Evolutionary conservation across 2,113 vertebrate species (phyloP), one percentile per base, ranked within the genome.

Genomic region (Nematolebias whitei): DNA sequence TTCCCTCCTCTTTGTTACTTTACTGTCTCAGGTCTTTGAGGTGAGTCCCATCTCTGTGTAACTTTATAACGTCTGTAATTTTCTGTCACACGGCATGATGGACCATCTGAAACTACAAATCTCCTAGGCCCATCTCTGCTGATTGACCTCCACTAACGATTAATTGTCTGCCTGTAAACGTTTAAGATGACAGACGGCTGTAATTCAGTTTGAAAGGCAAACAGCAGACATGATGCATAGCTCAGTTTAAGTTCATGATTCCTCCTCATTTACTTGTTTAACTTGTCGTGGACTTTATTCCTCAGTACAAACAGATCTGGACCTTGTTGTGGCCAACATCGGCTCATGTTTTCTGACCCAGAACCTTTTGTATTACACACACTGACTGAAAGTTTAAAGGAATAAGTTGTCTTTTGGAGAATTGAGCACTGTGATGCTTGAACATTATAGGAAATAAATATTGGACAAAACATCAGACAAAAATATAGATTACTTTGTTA

Each of bases 11-110:
- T 87, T 67, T 84, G 54, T 81, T 62, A 54, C 74, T 81, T 57
- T 79, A 58, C 54, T 58, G 24, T 78, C 83, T 72, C 72, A 87
- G 78, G 78, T 88, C 18, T 80, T 74, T 63, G 81, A 87, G 81
- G 81, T 83, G 52, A 85, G 85, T 80, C 63, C 24, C 41, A 50
- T 76, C 48, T 72, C 45, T 61, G 50, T 53, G 44, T 66, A 24
- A 19, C 12, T 51, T 26, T 53, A 50, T 63, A 75, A 48, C 43
- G 19, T 66, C 12, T 59, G 45, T 61, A 29, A 65, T 50, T 57
- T 68, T 71, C 39, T 71, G 0, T 54, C 62, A 71, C 19, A 53
- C 32, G 68, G 81, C 76, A 81, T 76, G 75, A 76, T 58, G 52
- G 57, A 63, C 24, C 56, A 47, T 68, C 15, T 53, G 32, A 54